Evolutionary conservation across 2,797 vertebrate genomes (phyloP).

Genomic region (Presbytis comata): DNA sequence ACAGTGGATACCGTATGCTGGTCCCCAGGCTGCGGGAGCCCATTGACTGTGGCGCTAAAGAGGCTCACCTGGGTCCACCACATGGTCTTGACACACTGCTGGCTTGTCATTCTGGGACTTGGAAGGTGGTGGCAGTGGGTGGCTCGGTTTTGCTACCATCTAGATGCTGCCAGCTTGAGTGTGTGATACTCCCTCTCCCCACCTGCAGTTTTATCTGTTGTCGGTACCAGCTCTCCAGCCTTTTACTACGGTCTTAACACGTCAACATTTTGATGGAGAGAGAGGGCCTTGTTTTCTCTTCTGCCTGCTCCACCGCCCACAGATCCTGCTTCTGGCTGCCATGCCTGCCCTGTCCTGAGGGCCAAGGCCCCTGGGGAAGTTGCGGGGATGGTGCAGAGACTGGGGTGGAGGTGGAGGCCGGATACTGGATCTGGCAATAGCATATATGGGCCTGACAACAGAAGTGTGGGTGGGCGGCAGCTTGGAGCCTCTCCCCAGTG

Average conservation of each 20-base stretch:
- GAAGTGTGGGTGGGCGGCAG: neutral
- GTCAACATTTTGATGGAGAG: neutral
- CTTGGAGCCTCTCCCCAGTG: neutral
- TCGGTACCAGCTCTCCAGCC: neutral
- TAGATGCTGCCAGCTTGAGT: neutral
- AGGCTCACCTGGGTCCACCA: neutral
- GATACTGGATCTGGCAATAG: neutral
- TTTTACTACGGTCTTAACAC: neutral
- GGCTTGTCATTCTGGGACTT: accelerated
- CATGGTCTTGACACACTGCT: too few relatives aligned
- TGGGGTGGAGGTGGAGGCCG: neutral
- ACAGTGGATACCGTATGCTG: neutral
- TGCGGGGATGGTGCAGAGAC: neutral
- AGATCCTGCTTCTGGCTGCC: neutral
- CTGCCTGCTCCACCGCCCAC: accelerated
- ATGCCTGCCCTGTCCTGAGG: neutral
- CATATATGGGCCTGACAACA: neutral
- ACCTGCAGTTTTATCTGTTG: accelerated
- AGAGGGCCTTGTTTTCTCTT: neutral
- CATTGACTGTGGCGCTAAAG: accelerated
- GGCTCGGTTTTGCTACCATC: neutral
- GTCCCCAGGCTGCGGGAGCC: neutral
- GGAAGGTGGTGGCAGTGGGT: neutral
- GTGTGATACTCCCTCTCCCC: neutral
- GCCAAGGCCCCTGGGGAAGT: neutral